A percentile compares a stretch with the other conserved stretches of the same genome.
Evolutionary conservation across 2,888 invertebrate species (phyloP).

Genomic region (Melieria omissa): DNA sequence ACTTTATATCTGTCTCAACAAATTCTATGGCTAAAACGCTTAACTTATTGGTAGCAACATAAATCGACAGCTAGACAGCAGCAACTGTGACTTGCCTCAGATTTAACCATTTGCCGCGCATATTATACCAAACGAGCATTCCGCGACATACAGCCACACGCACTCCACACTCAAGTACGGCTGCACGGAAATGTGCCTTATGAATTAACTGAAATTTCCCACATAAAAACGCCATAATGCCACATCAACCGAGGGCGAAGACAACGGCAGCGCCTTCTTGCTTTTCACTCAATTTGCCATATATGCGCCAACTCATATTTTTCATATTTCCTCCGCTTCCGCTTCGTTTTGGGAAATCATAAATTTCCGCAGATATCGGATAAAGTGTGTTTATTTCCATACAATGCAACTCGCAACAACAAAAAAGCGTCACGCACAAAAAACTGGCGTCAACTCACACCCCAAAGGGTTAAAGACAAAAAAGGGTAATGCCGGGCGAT

Average conservation of each 20-base stretch:
- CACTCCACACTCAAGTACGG: background rate
- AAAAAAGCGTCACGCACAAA: too few relatives aligned
- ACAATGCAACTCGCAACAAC: background rate
- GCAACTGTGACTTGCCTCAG: background rate
- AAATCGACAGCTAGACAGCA: too few relatives aligned
- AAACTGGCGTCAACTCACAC: background rate
- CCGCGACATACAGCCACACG: background rate
- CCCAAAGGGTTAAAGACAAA: background rate
- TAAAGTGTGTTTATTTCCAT: slow-evolving; percentile 16
- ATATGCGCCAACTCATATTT: background rate
- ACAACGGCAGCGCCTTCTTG: background rate
- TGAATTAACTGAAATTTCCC: slow-evolving; percentile 6
- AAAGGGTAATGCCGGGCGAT: background rate
- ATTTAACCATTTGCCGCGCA: background rate
- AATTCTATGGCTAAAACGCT: too few relatives aligned
- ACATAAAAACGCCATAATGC: background rate
- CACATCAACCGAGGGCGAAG: background rate
- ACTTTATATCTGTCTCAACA: too few relatives aligned
- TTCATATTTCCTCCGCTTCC: slow-evolving; percentile 20
- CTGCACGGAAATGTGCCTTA: background rate
- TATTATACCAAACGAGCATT: background rate
- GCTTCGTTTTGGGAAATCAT: slow-evolving; percentile 8
- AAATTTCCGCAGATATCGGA: slow-evolving; percentile 22
- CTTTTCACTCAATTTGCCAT: slow-evolving; percentile 2
- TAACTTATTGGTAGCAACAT: too few relatives aligned